Evolutionary conservation across 2,113 vertebrate genomes (phyloP), one percentile per base, ranked within the genome.

Genomic region (Saccopteryx leptura): DNA sequence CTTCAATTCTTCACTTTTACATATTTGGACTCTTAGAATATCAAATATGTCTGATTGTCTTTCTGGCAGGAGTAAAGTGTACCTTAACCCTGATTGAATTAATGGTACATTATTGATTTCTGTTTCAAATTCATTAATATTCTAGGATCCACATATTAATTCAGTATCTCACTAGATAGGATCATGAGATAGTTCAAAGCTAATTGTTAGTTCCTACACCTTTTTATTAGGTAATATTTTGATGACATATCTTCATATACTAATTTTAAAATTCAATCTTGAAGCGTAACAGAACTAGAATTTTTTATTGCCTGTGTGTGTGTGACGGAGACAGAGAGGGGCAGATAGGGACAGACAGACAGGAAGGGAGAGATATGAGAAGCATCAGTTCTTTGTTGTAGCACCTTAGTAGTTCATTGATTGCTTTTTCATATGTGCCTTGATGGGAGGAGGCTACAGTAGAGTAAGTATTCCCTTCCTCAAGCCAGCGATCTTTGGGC

Each of bases 111-210:
- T 97, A 85, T 96, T 95, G 66, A 96, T 94, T 94, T 61, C 54
- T 92, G 39, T 91, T 97, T 97, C 83, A 94, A 85, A 90, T 81
- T 95, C 58, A 95, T 90, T 92, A 93, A 86, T 95, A 96, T 54
- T 12, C 90, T 88, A 88, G 66, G 46, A 96, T 65, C 66, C 80
- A 33, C n/a, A 60, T 95, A 58, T 86, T 46, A 96, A 39, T 39
- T 39, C 39, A 39, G 0, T 89, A 23, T 93, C 78, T 93, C 74
- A 71, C 54, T 90, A 88, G 14, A 50, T 39, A 39, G 39, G 39
- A 88, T 96, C 72, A 81, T 68, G 60, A 94, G 63, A 76, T 93
- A 75, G 15, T 79, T 92, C 75, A n/a, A 95, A 94, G 56, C 17
- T 96, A 33, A 88, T 90, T 93, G 31, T 82, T 95, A 74, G 26